A percentile compares a stretch with the other conserved stretches of the same genome.
phyloP scores from a whole-genome alignment of 2,797 vertebrate genomes.

The Propithecus deckenii region DNA sequence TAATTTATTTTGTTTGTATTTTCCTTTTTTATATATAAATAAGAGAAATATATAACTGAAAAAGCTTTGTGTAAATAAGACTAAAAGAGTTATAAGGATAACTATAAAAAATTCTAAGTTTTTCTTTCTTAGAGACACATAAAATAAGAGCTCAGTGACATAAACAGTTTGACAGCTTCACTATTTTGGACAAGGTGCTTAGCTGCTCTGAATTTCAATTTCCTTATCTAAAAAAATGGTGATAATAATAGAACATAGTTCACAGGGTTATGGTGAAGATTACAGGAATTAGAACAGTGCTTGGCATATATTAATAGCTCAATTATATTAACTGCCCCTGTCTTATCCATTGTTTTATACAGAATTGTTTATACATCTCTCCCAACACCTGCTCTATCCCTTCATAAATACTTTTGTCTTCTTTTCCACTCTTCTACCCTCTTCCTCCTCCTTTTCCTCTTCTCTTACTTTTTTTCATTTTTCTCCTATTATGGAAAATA shows the following conservation, averaged over 20 bases:
- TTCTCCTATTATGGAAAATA: background rate
- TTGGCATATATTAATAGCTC: background rate
- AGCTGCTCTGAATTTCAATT: background rate
- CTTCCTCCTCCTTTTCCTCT: background rate
- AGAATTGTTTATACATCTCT: background rate
- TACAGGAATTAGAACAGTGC: background rate
- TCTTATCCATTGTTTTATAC: background rate
- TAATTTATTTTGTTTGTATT: constrained; percentile 3
- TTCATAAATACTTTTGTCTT: background rate
- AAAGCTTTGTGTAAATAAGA: background rate
- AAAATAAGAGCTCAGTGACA: background rate
- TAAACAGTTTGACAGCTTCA: background rate
- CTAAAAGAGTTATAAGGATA: background rate
- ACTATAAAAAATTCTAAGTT: background rate
- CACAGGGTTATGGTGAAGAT: background rate
- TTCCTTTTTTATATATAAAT: background rate
- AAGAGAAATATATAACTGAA: background rate
- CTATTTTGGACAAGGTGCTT: background rate
- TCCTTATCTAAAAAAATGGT: background rate
- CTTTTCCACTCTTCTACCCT: background rate
- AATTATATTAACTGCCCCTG: background rate
- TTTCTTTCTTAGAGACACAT: background rate
- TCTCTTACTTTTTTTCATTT: background rate
- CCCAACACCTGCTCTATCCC: background rate
- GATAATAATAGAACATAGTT: background rate